Evolutionary conservation across 2,797 vertebrate species (phyloP).

Genomic region (Harpagifer antarcticus): DNA sequence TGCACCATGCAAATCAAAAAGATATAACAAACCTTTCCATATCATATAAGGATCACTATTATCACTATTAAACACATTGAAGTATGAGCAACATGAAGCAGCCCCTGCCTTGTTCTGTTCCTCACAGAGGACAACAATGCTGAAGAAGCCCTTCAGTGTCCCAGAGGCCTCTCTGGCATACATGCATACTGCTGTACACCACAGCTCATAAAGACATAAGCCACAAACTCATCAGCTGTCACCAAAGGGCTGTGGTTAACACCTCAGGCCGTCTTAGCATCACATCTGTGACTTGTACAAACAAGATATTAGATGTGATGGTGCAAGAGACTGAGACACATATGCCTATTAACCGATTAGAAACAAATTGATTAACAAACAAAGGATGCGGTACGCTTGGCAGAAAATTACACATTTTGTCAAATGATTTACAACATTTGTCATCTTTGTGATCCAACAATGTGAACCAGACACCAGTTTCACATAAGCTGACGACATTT

Average conservation of each 20-base stretch:
- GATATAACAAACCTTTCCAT: background rate
- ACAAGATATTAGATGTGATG: accelerated
- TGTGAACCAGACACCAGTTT: background rate
- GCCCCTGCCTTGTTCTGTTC: background rate
- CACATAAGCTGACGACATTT: background rate
- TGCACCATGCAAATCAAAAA: background rate
- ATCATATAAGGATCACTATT: background rate
- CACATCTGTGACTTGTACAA: constrained; percentile 13
- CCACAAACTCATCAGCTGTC: constrained; percentile 36
- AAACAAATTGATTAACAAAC: background rate
- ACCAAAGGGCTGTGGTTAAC: constrained; percentile 37
- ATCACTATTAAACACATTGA: background rate
- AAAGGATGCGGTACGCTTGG: background rate
- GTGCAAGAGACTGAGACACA: background rate
- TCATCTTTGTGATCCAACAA: too few relatives aligned
- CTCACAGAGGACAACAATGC: too few relatives aligned
- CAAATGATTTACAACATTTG: background rate
- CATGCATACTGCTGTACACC: constrained; percentile 11
- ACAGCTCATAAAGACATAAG: constrained; percentile 9
- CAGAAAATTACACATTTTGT: background rate
- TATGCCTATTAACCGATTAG: too few relatives aligned
- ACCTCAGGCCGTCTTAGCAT: background rate
- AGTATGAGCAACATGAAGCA: background rate
- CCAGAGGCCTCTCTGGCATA: background rate
- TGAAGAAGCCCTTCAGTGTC: background rate